A percentile compares a stretch with the other conserved stretches of the same genome.
These are phyloP conservation scores for Mermis nigrescens DNA, from an alignment of 2,888 invertebrate genomes.

Conservation along the genomic window DNA sequence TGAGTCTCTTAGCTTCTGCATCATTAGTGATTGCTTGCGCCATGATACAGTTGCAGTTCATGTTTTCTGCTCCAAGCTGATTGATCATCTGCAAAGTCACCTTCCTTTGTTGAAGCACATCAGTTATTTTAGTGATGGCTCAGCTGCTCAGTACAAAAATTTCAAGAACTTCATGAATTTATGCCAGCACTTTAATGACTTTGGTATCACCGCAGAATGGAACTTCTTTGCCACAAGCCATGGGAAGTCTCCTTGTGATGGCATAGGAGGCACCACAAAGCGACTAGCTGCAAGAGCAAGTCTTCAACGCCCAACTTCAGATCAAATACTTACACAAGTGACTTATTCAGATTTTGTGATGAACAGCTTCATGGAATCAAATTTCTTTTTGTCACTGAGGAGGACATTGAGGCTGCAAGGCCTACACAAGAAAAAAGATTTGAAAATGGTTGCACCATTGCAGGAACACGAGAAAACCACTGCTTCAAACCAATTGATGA, in stretches of 20 bases:
- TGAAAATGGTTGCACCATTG: not conserved
- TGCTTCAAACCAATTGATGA: not conserved
- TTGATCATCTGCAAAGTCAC: not conserved
- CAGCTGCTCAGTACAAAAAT: slow-evolving; percentile 4
- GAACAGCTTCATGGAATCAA: not conserved
- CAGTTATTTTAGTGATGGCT: not conserved
- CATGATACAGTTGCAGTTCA: not conserved
- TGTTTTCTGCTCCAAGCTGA: not conserved
- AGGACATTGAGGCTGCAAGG: not conserved
- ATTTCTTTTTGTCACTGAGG: not conserved
- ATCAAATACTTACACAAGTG: not conserved
- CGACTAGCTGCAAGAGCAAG: not conserved
- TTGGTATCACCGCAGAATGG: not conserved
- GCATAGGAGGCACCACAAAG: not conserved
- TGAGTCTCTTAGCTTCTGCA: not conserved
- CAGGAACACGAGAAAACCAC: not conserved
- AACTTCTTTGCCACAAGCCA: not conserved
- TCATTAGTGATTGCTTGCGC: not conserved
- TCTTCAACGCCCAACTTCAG: not conserved
- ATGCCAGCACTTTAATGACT: not conserved
- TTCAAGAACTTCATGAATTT: not conserved
- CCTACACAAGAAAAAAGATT: not conserved
- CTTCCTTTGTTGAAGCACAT: not conserved
- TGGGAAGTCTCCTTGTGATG: not conserved
- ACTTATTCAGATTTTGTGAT: not conserved